phyloP scores from a whole-genome alignment of 2,113 vertebrate genomes.

The Dryoscopus gambensis region DNA sequence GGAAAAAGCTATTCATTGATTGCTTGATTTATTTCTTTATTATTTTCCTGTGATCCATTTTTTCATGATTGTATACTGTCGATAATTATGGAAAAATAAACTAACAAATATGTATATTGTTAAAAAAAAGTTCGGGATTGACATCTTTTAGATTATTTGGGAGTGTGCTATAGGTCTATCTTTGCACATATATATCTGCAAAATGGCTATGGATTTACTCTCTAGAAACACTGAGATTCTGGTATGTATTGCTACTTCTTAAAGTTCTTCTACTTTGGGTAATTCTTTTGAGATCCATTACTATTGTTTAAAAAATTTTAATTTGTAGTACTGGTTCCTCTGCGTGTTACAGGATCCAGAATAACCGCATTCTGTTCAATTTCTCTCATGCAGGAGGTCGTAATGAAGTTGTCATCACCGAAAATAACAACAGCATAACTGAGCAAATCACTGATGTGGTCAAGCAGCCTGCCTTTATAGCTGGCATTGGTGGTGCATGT shows the following conservation, averaged over 20 bases:
- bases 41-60: background rate
- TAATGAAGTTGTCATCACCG: constrained; percentile 92
- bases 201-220: background rate
- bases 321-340: background rate
- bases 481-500: constrained; percentile 96
- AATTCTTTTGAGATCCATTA: background rate
- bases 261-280: background rate
- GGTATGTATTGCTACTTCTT: background rate
- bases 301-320: no score
- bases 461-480: constrained; percentile 98
- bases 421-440: constrained; percentile 98
- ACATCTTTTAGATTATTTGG: background rate
- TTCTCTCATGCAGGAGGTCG: constrained; percentile 66
- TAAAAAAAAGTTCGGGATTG: background rate
- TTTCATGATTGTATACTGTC: background rate
- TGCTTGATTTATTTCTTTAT: background rate
- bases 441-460: constrained; percentile 99
- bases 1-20: background rate
- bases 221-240: background rate
- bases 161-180: background rate
- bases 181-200: background rate
- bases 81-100: background rate
- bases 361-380: background rate
- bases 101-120: background rate
- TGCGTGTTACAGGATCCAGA: background rate